Conservation (phyloP, 2,113 vertebrate genomes). For the Otocyon megalotis region DNA sequence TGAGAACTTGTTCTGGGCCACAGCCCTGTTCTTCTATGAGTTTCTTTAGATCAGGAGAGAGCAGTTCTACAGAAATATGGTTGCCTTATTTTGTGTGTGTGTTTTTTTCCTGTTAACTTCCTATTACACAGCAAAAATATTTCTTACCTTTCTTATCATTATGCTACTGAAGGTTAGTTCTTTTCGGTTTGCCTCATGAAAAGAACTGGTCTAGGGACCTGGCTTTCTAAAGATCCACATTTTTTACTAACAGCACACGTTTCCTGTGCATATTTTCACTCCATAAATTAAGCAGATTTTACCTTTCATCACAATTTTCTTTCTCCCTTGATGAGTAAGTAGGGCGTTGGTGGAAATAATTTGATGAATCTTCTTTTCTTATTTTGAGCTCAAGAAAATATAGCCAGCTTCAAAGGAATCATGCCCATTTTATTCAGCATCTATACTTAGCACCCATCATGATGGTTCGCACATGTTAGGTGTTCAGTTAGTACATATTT, state of each 20-base stretch:
- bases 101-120: neutral
- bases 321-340: slow-evolving; percentile 43
- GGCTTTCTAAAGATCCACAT: slow-evolving; percentile 30
- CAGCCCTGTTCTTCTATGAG: neutral
- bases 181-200: slow-evolving; percentile 20
- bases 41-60: neutral
- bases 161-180: neutral
- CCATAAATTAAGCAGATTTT: slow-evolving; percentile 55
- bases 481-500: neutral
- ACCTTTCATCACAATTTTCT: slow-evolving; percentile 59
- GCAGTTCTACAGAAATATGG: neutral
- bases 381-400: slow-evolving; percentile 3
- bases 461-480: neutral
- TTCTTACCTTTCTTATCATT: neutral
- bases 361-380: slow-evolving; percentile 25
- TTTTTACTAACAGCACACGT: slow-evolving; percentile 9
- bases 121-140: neutral
- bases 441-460: neutral
- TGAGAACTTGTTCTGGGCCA: neutral
- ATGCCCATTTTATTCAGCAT: neutral
- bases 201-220: neutral
- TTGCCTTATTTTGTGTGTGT: neutral
- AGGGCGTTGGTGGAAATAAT: neutral
- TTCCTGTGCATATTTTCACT: slow-evolving; percentile 50
- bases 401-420: neutral